phyloP scores from a whole-genome alignment of 2,113 vertebrate species.

The Chionomys nivalis region DNA sequence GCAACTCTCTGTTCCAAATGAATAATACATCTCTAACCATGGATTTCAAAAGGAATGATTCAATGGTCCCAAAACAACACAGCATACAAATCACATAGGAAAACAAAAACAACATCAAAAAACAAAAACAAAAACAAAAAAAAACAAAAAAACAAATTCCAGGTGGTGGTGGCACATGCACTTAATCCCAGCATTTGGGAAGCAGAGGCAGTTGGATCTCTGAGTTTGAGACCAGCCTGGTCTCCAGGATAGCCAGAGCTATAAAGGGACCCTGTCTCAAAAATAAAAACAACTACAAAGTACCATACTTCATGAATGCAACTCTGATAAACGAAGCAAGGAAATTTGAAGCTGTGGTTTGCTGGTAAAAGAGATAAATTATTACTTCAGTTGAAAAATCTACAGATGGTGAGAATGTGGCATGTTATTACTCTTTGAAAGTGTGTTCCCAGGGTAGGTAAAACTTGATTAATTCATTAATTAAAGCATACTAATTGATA shows the following conservation, averaged over 20 bases:
- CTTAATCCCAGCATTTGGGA: background rate
- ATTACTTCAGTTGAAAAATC: constrained; percentile 48
- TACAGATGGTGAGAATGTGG: constrained; percentile 62
- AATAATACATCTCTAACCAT: background rate
- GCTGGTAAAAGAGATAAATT: constrained; percentile 28
- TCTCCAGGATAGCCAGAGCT: background rate
- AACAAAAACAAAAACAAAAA: background rate
- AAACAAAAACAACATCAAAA: background rate
- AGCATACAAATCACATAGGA: background rate
- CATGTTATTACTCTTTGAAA: constrained; percentile 71
- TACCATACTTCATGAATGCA: background rate
- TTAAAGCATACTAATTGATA: constrained; percentile 70
- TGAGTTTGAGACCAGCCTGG: background rate
- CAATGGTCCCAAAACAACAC: background rate
- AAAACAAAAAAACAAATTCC: no score
- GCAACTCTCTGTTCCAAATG: background rate
- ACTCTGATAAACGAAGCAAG: constrained; percentile 1
- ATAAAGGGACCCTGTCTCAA: background rate
- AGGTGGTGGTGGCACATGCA: background rate
- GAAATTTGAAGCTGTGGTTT: constrained; percentile 9
- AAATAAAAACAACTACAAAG: background rate
- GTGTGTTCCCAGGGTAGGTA: background rate
- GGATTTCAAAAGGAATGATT: constrained; percentile 36
- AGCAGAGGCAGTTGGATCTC: background rate
- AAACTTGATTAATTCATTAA: constrained; percentile 66